Conservation (phyloP, 2,888 invertebrate genomes). For the Capitulum mitella region DNA sequence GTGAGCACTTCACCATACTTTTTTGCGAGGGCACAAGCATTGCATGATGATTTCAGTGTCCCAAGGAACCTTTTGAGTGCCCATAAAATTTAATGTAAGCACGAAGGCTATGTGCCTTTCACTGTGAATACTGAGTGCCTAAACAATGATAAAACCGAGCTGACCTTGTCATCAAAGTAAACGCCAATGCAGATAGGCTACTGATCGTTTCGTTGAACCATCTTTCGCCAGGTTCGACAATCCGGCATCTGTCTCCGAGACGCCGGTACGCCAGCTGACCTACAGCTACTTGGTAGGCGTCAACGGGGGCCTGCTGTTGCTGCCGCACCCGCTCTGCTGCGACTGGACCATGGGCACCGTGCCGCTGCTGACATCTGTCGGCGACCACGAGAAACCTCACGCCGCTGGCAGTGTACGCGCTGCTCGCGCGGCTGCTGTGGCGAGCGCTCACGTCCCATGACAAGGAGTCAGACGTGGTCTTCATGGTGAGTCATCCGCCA, state of each 20-base stretch:
- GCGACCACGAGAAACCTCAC: conserved; percentile 73
- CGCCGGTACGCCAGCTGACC: conserved; percentile 78
- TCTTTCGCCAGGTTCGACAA: conserved; percentile 73
- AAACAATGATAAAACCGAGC: too few species aligned
- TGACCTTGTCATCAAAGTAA: too few species aligned
- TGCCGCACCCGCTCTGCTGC: conserved; percentile 81
- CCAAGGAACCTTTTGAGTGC: too few species aligned
- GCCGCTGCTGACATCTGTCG: conserved; percentile 68
- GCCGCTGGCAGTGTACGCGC: conserved; percentile 61
- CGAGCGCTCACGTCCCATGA: conserved; percentile 35
- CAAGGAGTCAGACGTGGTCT: conserved; percentile 35
- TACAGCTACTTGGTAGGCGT: conserved; percentile 86
- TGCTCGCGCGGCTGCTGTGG: conserved; percentile 41
- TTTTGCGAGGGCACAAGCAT: too few species aligned
- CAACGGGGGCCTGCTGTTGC: conserved; percentile 80
- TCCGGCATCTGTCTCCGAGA: conserved; percentile 81
- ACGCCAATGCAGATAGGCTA: too few species aligned
- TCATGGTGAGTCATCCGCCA: conserved; percentile 45
- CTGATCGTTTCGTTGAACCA: too few species aligned
- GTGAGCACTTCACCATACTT: too few species aligned
- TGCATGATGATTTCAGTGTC: too few species aligned
- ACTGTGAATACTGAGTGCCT: too few species aligned
- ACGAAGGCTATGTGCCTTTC: too few species aligned
- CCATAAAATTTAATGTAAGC: too few species aligned
- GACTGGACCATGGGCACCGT: conserved; percentile 99